A percentile compares a stretch with the other conserved stretches of the same genome.
Conservation (phyloP, 2,888 invertebrate species). For the Andrena praecox region DNA sequence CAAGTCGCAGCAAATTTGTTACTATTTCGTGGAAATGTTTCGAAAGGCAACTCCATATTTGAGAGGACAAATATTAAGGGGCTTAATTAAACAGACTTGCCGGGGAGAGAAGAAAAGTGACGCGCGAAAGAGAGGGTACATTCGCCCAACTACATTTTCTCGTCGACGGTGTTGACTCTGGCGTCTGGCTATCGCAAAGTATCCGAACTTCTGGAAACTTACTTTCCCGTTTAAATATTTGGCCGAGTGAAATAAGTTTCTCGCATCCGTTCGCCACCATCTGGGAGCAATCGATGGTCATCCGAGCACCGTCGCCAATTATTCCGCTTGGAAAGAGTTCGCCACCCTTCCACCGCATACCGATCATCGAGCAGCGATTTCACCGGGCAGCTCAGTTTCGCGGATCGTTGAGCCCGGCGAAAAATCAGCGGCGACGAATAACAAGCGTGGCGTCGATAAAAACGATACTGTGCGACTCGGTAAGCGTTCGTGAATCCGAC, state of each 20-base stretch:
- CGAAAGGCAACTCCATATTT: not conserved
- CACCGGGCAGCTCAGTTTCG: too few species aligned
- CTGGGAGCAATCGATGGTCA: slow-evolving; percentile 31
- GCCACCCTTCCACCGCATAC: not conserved
- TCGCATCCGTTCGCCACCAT: slow-evolving; percentile 30
- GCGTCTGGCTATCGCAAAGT: slow-evolving; percentile 58
- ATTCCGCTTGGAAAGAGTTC: not conserved
- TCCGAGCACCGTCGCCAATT: slow-evolving; percentile 30
- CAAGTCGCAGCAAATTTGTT: not conserved
- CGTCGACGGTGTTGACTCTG: slow-evolving; percentile 55
- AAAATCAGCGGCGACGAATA: slow-evolving; percentile 19
- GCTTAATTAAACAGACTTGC: slow-evolving; percentile 35
- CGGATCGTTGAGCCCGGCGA: slow-evolving; percentile 14
- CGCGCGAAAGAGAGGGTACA: slow-evolving; percentile 22
- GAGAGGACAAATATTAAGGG: slow-evolving; percentile 35
- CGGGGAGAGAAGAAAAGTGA: slow-evolving; percentile 32
- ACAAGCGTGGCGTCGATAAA: slow-evolving; percentile 8
- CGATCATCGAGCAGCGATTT: too few species aligned
- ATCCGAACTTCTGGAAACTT: slow-evolving; percentile 56
- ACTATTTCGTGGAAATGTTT: not conserved
- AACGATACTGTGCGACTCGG: slow-evolving; percentile 8
- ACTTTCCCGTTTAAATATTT: slow-evolving; percentile 64
- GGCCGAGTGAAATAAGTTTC: slow-evolving; percentile 56
- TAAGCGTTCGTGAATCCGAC: slow-evolving; percentile 36
- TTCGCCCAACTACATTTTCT: slow-evolving; percentile 44